These are phyloP conservation scores for Oeneis ivallda DNA, from an alignment of 2,888 invertebrate species.

Conservation along the genomic window DNA sequence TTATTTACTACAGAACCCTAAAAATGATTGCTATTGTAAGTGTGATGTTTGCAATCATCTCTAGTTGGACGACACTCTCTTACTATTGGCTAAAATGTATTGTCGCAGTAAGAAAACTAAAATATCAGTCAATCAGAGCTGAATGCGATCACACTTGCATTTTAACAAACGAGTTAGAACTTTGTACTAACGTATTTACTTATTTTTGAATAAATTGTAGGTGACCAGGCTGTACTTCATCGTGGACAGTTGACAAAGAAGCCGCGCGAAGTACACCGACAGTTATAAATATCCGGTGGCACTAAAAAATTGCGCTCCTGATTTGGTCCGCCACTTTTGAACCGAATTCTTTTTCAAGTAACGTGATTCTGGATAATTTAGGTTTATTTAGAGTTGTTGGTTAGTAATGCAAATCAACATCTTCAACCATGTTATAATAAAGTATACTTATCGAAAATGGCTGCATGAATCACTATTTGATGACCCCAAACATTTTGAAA, in stretches of 20 bases:
- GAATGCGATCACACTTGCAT: too few species aligned
- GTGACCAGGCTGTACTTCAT: conserved; percentile 18
- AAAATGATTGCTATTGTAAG: too few species aligned
- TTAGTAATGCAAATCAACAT: background rate
- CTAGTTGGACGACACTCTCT: too few species aligned
- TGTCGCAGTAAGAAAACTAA: too few species aligned
- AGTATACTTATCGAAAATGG: too few species aligned
- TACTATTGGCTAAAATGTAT: too few species aligned
- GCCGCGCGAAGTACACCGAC: conserved; percentile 14
- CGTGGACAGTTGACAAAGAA: conserved; percentile 46
- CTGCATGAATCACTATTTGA: too few species aligned
- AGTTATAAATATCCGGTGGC: conserved; percentile 17
- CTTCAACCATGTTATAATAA: too few species aligned
- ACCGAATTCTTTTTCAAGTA: conserved; percentile 17
- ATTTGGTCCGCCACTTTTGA: conserved; percentile 41
- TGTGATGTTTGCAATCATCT: too few species aligned
- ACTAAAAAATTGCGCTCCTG: conserved; percentile 51
- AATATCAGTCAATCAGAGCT: too few species aligned
- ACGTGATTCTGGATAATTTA: background rate
- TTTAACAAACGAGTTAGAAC: background rate
- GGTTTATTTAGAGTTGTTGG: background rate
- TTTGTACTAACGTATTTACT: background rate
- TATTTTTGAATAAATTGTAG: conserved; percentile 5
- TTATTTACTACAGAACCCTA: too few species aligned
- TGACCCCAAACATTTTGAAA: too few species aligned